Base-by-base conservation (phyloP, 1,140 invertebrate genomes). In the Hyphantria cunea region DNA sequence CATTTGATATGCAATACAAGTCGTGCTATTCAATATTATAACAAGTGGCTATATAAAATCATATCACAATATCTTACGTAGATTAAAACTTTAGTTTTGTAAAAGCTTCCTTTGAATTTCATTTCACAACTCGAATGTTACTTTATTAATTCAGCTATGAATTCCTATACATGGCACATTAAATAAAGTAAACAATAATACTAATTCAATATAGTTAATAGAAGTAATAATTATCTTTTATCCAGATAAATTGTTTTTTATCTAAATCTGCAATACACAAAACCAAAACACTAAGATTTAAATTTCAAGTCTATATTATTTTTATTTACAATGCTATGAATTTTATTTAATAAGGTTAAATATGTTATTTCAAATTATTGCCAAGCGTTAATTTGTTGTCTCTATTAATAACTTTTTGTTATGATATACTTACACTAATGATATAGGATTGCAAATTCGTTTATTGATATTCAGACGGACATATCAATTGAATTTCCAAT, bases 61-160 rank as follows among this genome's bases (percentile, higher is more conserved):
- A 82, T 89, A 89, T 90, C 87, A 90, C 87, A 90, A 77, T 86
- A 87, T 76, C 77, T 90, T 90, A 89, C 84, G 86, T 90, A 88
- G 84, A 79, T 90, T 74, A 77, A 80, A 80, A 71, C 70, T 80
- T 80, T 75, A 70, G 60, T 71, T 77, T 76, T 74, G 66, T 80
- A 80, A 81, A 82, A 80, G 82, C 70, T 72, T 82, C 62, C 77
- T 86, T 80, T 85, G 74, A 78, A 78, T 82, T 83, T 74, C 52
- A 74, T 74, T 72, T 90, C 87, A 90, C 87, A 88, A 90, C 84
- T 84, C 84, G 68, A 74, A 79, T 76, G 75, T 86, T 77, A 77
- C 73, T 78, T 76, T 78, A 69, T 56, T 49, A 50, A 76, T 67
- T 74, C 66, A 71, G 67, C 65, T 76, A 80, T 68, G 68, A 76